A percentile compares a stretch with the other conserved stretches of the same genome.
phyloP scores from a whole-genome alignment of 2,797 vertebrate species.

The Harpagifer antarcticus region DNA sequence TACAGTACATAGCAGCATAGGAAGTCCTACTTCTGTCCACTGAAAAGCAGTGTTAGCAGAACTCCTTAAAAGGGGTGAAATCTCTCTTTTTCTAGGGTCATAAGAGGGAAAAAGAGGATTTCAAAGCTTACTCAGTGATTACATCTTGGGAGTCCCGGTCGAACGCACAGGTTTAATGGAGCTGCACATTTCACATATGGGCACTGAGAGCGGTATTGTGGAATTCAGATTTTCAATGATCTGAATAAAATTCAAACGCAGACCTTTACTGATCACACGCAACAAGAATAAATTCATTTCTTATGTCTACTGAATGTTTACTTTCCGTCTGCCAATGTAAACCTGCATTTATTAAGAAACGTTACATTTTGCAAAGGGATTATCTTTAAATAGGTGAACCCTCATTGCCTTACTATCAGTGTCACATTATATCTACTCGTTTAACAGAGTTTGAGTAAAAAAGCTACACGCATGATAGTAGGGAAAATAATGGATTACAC shows the following conservation, averaged over 20 bases:
- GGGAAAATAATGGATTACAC: not conserved
- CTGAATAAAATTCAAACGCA: slow-evolving; percentile 26
- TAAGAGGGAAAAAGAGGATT: slow-evolving; percentile 24
- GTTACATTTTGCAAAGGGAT: slow-evolving; percentile 45
- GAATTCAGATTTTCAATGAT: slow-evolving; percentile 1
- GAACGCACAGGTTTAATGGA: slow-evolving; percentile 33
- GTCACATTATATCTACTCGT: slow-evolving; percentile 46
- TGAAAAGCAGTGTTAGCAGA: slow-evolving; percentile 15
- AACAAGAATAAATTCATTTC: not conserved
- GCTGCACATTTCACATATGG: slow-evolving; percentile 34
- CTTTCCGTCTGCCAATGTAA: not conserved
- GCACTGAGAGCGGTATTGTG: slow-evolving; percentile 13
- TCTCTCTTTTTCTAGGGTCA: slow-evolving; percentile 38
- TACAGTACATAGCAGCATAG: not conserved
- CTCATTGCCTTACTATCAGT: slow-evolving; percentile 22
- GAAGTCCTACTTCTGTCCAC: not conserved
- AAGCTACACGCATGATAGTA: slow-evolving; percentile 23
- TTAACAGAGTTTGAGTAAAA: slow-evolving; percentile 41
- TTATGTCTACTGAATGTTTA: slow-evolving; percentile 2
- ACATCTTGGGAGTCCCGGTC: slow-evolving; percentile 32
- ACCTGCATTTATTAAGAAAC: slow-evolving; percentile 5
- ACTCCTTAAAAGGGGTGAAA: slow-evolving; percentile 4
- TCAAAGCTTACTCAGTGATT: slow-evolving; percentile 38
- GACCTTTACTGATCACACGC: not conserved
- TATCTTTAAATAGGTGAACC: slow-evolving; percentile 31